Evolutionary conservation across 1,140 invertebrate genomes (phyloP).

Genomic region (Drosophila virilis): DNA sequence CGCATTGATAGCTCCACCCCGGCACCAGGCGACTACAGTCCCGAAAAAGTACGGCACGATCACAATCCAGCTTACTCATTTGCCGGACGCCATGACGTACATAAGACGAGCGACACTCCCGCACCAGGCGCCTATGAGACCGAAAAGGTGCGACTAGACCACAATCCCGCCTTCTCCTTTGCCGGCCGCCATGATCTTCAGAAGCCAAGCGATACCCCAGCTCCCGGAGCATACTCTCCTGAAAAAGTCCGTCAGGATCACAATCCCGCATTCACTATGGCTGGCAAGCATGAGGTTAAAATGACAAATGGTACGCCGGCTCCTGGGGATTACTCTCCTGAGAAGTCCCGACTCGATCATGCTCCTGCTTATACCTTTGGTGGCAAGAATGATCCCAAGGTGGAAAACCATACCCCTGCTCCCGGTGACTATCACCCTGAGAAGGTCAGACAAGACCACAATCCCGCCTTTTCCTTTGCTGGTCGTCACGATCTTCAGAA

Average conservation of each 20-base stretch:
- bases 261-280: constrained; percentile 87
- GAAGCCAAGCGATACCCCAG: constrained; percentile 85
- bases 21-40: constrained; percentile 91
- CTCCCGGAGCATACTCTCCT: constrained; percentile 86
- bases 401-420: constrained; percentile 77
- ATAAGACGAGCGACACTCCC: constrained; percentile 85
- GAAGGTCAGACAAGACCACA: constrained; percentile 85
- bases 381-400: constrained; percentile 84
- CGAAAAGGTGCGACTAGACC: constrained; percentile 87
- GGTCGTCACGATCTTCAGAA: constrained; percentile 85
- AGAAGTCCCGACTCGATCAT: constrained; percentile 87
- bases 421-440: constrained; percentile 87
- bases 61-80: constrained; percentile 86
- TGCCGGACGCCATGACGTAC: constrained; percentile 85
- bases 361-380: constrained; percentile 86
- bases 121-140: constrained; percentile 86
- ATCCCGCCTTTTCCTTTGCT: constrained; percentile 85
- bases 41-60: constrained; percentile 87
- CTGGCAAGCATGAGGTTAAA: constrained; percentile 86
- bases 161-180: constrained; percentile 85
- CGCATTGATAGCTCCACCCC: constrained; percentile 89
- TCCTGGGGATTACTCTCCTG: constrained; percentile 90
- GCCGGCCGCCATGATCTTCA: constrained; percentile 85
- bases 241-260: constrained; percentile 87
- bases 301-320: constrained; percentile 87